Percentiles rank a stretch among this genome's conserved stretches.
Conservation (phyloP, 2,888 invertebrate species). For the Epistrophe eligans region DNA sequence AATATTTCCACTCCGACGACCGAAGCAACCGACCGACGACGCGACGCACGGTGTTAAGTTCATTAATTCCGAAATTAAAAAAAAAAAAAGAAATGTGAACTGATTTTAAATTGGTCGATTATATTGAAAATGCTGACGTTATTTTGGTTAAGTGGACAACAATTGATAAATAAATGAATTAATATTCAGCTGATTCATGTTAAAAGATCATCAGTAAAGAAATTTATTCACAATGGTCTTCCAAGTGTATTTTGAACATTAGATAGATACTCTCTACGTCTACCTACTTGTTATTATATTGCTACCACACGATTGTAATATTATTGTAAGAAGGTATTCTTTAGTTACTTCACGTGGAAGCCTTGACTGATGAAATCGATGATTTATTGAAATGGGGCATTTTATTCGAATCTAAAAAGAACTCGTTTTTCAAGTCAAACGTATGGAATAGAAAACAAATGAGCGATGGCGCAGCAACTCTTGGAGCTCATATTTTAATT, state of each 20-base stretch:
- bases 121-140: conserved; percentile 19
- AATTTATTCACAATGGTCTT: background rate
- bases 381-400: background rate
- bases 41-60: background rate
- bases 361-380: background rate
- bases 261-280: background rate
- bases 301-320: background rate
- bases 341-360: background rate
- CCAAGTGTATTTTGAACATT: background rate
- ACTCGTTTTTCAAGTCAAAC: background rate
- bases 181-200: conserved; percentile 21
- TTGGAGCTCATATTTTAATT: background rate
- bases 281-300: background rate
- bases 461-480: background rate
- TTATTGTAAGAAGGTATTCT: background rate
- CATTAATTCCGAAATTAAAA: conserved; percentile 37
- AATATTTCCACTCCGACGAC: background rate
- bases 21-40: too few species aligned
- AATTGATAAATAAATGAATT: conserved; percentile 24
- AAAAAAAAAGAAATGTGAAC: conserved; percentile 56
- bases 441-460: background rate
- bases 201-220: background rate
- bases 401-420: background rate
- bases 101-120: conserved; percentile 63
- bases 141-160: background rate